A percentile compares a stretch with the other conserved stretches of the same genome.
These are phyloP conservation scores for Panzeria rudis DNA, from an alignment of 2,888 invertebrate genomes.

Conservation along the genomic window DNA sequence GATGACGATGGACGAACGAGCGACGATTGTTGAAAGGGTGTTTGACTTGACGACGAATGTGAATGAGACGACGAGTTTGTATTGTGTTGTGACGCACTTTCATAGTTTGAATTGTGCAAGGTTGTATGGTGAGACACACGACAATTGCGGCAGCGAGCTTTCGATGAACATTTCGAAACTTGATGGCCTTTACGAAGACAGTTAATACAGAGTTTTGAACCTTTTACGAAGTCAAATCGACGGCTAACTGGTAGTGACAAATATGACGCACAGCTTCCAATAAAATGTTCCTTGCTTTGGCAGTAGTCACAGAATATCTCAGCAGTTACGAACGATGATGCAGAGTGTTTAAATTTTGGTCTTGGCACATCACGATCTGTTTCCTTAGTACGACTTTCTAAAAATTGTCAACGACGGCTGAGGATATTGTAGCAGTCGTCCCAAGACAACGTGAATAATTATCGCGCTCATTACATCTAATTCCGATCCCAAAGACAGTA, in stretches of 20 bases:
- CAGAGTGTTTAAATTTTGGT: constrained; percentile 5
- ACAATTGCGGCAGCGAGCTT: constrained; percentile 24
- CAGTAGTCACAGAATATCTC: constrained; percentile 33
- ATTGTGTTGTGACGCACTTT: neutral
- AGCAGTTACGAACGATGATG: constrained; percentile 13
- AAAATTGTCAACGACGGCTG: constrained; percentile 48
- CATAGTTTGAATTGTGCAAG: constrained; percentile 1
- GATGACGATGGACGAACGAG: neutral
- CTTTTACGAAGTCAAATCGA: constrained; percentile 21
- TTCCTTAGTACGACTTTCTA: constrained; percentile 18
- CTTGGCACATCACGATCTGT: neutral
- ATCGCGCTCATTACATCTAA: constrained; percentile 27
- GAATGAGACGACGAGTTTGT: neutral
- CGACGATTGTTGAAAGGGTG: neutral
- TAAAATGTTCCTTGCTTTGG: too few relatives aligned
- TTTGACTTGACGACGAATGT: neutral
- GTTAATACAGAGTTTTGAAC: constrained; percentile 15
- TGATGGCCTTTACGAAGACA: constrained; percentile 37
- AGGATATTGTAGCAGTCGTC: constrained; percentile 29
- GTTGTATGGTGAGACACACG: constrained; percentile 21
- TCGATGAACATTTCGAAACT: constrained; percentile 9
- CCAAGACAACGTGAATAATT: constrained; percentile 14
- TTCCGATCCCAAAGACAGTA: constrained; percentile 29
- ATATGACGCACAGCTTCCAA: neutral
- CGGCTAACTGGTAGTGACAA: constrained; percentile 11